Conservation (phyloP, 1,140 invertebrate genomes). For the Meloidogyne floridensis region DNA sequence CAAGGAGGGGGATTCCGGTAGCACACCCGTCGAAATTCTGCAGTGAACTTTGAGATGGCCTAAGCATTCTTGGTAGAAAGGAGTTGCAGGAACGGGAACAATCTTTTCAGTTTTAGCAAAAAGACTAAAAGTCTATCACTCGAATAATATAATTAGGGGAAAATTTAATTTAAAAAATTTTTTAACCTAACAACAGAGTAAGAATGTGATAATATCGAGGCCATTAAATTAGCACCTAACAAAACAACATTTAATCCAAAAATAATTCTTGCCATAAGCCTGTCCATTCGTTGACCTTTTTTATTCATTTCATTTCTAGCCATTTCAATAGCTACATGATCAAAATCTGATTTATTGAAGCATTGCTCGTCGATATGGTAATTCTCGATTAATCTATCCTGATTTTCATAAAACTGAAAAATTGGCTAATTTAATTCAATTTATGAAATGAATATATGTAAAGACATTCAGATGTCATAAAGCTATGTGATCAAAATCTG, state of each 20-base stretch:
- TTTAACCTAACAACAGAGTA: conserved; percentile 54
- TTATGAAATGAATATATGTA: too few species aligned
- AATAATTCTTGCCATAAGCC: conserved; percentile 36
- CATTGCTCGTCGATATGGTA: conserved; percentile 38
- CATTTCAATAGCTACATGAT: conserved; percentile 14
- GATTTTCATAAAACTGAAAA: conserved; percentile 47
- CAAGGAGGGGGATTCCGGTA: too few species aligned
- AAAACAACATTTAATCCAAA: conserved; percentile 50
- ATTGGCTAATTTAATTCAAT: too few species aligned
- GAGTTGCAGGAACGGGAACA: too few species aligned
- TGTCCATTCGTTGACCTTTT: conserved; percentile 28
- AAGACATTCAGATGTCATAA: too few species aligned
- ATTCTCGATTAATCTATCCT: conserved; percentile 38
- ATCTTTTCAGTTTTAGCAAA: too few species aligned
- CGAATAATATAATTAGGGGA: too few species aligned
- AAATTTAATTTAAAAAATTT: conserved; percentile 2
- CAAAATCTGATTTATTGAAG: conserved; percentile 25
- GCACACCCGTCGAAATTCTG: too few species aligned
- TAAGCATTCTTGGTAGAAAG: too few species aligned
- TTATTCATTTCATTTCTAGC: conserved; percentile 21
- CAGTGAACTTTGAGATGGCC: too few species aligned
- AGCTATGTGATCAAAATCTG: too few species aligned
- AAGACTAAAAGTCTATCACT: too few species aligned
- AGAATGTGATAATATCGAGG: conserved; percentile 49
- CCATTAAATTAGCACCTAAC: conserved; percentile 44